These are phyloP conservation scores for Turnix velox DNA, from an alignment of 2,113 vertebrate species.

Conservation along the genomic window DNA sequence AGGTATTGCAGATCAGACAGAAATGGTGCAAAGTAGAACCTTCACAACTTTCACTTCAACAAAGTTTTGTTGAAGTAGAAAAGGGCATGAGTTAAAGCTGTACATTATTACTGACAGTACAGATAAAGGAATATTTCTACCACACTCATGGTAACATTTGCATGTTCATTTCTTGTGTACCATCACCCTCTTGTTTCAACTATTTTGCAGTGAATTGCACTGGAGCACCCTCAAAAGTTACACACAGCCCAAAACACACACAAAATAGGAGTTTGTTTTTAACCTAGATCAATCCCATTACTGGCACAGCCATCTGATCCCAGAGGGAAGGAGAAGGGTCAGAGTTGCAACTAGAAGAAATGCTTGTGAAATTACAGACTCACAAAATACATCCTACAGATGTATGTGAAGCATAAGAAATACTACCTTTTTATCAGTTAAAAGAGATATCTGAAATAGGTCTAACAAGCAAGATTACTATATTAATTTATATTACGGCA, in stretches of 20 bases:
- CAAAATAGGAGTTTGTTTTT: not conserved
- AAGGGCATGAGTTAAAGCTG: not conserved
- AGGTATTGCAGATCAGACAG: not conserved
- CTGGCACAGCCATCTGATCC: not conserved
- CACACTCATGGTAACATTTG: not conserved
- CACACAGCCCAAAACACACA: not conserved
- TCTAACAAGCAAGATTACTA: not conserved
- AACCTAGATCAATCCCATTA: not conserved
- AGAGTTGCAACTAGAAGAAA: not conserved
- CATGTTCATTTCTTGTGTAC: not conserved
- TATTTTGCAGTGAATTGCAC: not conserved
- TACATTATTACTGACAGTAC: not conserved
- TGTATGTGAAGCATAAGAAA: not conserved
- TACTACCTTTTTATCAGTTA: not conserved
- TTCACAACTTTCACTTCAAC: not conserved
- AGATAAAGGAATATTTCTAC: not conserved
- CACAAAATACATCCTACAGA: not conserved
- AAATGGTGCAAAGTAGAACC: not conserved
- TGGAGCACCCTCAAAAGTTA: not conserved
- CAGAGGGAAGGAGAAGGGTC: not conserved
- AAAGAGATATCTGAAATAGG: not conserved
- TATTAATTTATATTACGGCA: not conserved
- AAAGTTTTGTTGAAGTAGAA: not conserved
- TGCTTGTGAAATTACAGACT: not conserved
- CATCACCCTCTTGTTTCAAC: not conserved